A percentile compares a stretch with the other conserved stretches of the same genome.
phyloP scores from a whole-genome alignment of 2,797 vertebrate genomes.

The Mormyrus hasselquistii region DNA sequence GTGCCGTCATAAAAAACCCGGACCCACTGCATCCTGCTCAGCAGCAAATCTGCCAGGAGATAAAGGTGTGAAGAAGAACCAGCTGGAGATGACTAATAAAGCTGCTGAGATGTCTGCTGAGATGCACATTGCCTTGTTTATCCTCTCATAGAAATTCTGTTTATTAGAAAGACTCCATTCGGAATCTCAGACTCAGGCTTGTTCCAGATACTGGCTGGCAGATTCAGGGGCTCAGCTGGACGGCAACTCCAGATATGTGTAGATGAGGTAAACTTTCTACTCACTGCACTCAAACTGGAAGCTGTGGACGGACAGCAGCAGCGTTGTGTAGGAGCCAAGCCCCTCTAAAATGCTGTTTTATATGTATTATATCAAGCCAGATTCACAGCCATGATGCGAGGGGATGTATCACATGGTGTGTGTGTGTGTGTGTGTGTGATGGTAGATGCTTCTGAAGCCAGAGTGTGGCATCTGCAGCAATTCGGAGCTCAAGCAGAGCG shows the following conservation, averaged over 20 bases:
- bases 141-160: background rate
- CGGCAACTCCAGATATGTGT: background rate
- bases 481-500: background rate
- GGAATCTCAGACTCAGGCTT: background rate
- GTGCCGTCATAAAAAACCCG: background rate
- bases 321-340: background rate
- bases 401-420: background rate
- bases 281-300: background rate
- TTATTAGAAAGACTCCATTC: background rate
- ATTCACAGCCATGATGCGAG: background rate
- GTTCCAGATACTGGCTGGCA: background rate
- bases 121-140: background rate
- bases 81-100: background rate
- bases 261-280: background rate
- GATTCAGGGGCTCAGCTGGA: background rate
- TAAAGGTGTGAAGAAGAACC: background rate
- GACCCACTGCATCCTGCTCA: background rate
- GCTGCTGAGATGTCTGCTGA: background rate
- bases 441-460: background rate
- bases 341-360: background rate
- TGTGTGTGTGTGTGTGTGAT: background rate
- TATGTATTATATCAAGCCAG: background rate
- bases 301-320: background rate
- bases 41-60: background rate
- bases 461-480: background rate